Percentiles rank a stretch among this genome's conserved stretches.
Conservation (phyloP, 2,888 invertebrate species). For the Dryocosmus kuriphilus region DNA sequence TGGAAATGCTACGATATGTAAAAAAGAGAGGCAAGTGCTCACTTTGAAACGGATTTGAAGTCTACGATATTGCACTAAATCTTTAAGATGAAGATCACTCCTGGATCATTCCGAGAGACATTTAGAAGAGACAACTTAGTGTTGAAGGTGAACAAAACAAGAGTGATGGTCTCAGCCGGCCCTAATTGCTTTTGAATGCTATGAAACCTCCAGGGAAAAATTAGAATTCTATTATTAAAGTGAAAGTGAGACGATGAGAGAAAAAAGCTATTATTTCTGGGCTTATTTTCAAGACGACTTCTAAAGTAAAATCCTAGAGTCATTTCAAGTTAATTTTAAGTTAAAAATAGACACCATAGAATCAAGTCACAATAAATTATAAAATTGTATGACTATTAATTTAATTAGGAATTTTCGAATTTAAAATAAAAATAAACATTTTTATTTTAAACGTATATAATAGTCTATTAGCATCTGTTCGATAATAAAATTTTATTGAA, state of each 20-base stretch:
- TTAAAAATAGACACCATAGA: no score
- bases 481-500: no score
- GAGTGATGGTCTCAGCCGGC: neutral
- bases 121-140: slow-evolving; percentile 9
- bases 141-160: slow-evolving; percentile 15
- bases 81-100: slow-evolving; percentile 14
- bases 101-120: slow-evolving; percentile 10
- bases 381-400: no score
- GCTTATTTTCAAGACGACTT: neutral
- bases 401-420: no score
- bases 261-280: neutral
- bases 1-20: neutral
- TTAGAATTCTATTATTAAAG: neutral
- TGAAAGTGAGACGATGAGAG: neutral
- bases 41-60: slow-evolving; percentile 18
- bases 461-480: no score
- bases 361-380: no score
- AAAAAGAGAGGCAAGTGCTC: slow-evolving; percentile 14
- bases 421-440: no score
- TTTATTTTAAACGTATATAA: no score
- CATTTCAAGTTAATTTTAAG: no score
- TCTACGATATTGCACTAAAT: slow-evolving; percentile 1
- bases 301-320: neutral
- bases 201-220: neutral
- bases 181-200: neutral